Base-by-base conservation (phyloP, 2,797 vertebrate genomes). In the Acanthis flammea region DNA sequence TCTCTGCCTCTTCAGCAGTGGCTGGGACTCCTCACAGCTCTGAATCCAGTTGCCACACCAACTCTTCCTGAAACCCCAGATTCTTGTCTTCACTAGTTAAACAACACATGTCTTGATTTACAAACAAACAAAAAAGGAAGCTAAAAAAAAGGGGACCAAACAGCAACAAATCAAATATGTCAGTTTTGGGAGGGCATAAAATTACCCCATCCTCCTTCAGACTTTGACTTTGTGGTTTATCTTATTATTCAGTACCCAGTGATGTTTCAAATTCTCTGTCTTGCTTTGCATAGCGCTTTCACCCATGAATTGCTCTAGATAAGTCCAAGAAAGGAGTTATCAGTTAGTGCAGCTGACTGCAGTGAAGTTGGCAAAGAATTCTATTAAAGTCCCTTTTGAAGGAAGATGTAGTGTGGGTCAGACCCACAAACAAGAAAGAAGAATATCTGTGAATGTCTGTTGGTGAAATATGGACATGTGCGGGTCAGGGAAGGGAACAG, bases 201-300 rank as follows among this genome's bases (percentile, higher is more conserved):
- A 96, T 78, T 47, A 78, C 35, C 21, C 70, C 73, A 44, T 63
- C 25, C 42, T 92, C 67, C 48, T 35, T 81, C 67, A 86, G 70
- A 86, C 41, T 90, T 93, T 89, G 67, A 93, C 75, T 91, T 95
- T 94, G 70, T 84, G 45, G 23, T 88, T 94, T 88, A 78, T 90
- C 70, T 73, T 78, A 86, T 81, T 94, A 91, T 92, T 90, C 93
- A 91, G 44, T 61, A 92, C 23, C 19, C 31, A 23, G 30, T 70
- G 70, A 92, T 79, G 47, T 91, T 94, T 91, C 72, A 81, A 62
- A 92, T 91, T 83, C 54, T 82, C 72, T 68, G 72, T 68, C 73
- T 91, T 90, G 71, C 39, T 96, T 94, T 90, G 89, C 82, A 90
- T 84, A 92, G 55, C 13, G 31, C 72, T 94, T 90, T 96, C 94